A percentile compares a stretch with the other conserved stretches of the same genome.
phyloP scores from a whole-genome alignment of 2,888 invertebrate species.

The Gonocerus acuteangulatus region DNA sequence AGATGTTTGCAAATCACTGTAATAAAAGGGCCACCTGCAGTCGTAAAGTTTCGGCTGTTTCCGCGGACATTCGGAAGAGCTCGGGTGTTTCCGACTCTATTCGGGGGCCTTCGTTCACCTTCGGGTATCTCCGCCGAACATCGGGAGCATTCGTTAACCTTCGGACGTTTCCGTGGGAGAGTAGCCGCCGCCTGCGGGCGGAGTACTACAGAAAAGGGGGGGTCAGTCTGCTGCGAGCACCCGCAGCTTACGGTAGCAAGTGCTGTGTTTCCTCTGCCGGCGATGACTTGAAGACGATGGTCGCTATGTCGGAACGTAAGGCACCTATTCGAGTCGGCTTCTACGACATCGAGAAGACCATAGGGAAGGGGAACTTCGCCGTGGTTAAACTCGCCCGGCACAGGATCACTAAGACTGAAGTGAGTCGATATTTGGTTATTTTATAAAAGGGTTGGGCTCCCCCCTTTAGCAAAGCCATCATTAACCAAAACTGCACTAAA shows the following conservation, averaged over 20 bases:
- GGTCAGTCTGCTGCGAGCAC: slow-evolving; percentile 5
- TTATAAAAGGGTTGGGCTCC: too few species aligned
- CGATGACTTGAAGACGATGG: slow-evolving; percentile 24
- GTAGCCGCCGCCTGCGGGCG: background rate
- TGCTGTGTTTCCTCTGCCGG: background rate
- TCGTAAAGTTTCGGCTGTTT: too few species aligned
- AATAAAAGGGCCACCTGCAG: too few species aligned
- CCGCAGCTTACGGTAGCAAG: background rate
- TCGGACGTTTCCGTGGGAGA: background rate
- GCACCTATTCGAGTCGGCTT: slow-evolving; percentile 85
- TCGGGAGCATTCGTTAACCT: background rate
- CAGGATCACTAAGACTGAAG: slow-evolving; percentile 97
- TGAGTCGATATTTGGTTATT: slow-evolving; percentile 46
- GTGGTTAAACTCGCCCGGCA: slow-evolving; percentile 96
- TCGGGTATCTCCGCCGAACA: background rate
- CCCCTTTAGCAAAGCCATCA: too few species aligned
- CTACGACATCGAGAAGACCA: slow-evolving; percentile 95
- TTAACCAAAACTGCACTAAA: too few species aligned
- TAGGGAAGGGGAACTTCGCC: slow-evolving; percentile 98
- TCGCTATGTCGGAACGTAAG: slow-evolving; percentile 51
- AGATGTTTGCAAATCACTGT: too few species aligned
- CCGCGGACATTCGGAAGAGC: too few species aligned
- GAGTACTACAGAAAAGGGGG: background rate
- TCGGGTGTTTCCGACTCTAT: too few species aligned
- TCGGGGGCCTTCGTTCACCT: background rate